Percentiles rank a stretch among this genome's conserved stretches.
Evolutionary conservation across 2,888 invertebrate species (phyloP).

Genomic region (Sepioteuthis lessoniana): DNA sequence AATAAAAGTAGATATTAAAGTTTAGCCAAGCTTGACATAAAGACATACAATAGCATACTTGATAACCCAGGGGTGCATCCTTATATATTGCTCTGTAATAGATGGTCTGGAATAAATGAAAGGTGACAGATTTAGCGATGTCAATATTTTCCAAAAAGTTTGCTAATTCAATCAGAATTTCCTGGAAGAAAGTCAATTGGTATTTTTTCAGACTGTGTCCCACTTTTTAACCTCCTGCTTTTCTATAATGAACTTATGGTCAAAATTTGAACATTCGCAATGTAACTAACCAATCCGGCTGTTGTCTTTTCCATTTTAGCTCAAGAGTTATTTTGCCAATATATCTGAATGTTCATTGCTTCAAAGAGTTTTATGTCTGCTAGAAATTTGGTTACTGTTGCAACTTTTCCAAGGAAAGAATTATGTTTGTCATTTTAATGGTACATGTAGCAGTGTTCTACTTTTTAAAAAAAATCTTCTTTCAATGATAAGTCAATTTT

Average conservation of each 20-base stretch:
- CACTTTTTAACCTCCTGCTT: not conserved
- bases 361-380: not conserved
- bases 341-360: not conserved
- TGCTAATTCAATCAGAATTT: not conserved
- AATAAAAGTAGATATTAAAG: not conserved
- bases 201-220: not conserved
- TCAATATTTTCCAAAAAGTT: not conserved
- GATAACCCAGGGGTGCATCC: not conserved
- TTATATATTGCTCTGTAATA: not conserved
- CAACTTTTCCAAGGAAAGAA: too few relatives aligned
- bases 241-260: not conserved
- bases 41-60: not conserved
- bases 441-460: not conserved
- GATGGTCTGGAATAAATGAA: not conserved
- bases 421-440: not conserved
- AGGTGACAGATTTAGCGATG: not conserved
- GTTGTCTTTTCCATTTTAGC: not conserved
- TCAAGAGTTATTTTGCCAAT: slow-evolving; percentile 9
- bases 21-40: not conserved
- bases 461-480: not conserved
- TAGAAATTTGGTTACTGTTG: not conserved
- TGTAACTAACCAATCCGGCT: not conserved
- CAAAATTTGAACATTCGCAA: not conserved
- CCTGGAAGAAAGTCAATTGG: not conserved
- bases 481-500: not conserved